phyloP scores from a whole-genome alignment of 1,140 invertebrate genomes.

The Temnothorax nylanderi region DNA sequence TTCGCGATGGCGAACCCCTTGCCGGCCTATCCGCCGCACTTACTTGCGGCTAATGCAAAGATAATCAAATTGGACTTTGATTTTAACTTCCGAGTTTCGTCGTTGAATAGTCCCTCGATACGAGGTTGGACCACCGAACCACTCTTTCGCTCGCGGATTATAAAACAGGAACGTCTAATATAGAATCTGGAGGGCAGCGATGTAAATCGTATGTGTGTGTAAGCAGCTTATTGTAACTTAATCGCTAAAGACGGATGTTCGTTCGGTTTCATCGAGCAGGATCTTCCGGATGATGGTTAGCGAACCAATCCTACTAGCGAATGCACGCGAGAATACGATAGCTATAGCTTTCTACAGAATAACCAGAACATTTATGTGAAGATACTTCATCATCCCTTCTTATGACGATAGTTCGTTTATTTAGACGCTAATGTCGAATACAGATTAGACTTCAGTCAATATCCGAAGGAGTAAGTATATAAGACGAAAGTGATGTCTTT shows the following conservation, averaged over 20 bases:
- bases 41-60: constrained; percentile 64
- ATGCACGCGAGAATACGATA: neutral
- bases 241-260: constrained; percentile 31
- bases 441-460: neutral
- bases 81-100: constrained; percentile 32
- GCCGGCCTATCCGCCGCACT: constrained; percentile 46
- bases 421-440: neutral
- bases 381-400: neutral
- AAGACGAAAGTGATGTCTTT: neutral
- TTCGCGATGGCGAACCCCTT: neutral
- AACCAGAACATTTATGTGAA: neutral
- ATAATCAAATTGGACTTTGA: constrained; percentile 68
- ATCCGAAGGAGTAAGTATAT: neutral
- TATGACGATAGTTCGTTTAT: neutral
- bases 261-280: constrained; percentile 11
- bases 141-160: constrained; percentile 47
- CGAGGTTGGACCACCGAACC: neutral
- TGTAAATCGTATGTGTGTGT: constrained; percentile 9
- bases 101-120: neutral
- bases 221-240: constrained; percentile 41
- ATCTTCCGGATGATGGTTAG: constrained; percentile 20
- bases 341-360: neutral
- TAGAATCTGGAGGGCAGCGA: constrained; percentile 8
- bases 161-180: neutral
- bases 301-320: neutral